These are phyloP conservation scores for Holothuria glaberrima DNA, from an alignment of 35 echinoderm and acorn worm species.

Conservation along the genomic window DNA sequence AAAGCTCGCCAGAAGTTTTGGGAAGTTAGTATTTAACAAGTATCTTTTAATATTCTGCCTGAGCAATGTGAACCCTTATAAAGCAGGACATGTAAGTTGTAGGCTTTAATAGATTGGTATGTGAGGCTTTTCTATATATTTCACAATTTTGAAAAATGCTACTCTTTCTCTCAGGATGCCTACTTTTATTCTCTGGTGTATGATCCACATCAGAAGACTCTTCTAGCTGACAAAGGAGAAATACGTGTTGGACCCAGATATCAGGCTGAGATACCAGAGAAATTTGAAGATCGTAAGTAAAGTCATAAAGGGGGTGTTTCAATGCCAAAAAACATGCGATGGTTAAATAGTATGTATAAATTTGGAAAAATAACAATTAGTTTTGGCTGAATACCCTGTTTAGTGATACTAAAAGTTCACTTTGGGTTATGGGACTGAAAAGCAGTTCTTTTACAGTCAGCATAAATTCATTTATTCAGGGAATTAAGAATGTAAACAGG, in stretches of 20 bases:
- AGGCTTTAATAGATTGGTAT: no score
- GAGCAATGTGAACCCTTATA: no score
- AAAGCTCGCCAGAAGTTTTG: no score
- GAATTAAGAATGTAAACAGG: background rate
- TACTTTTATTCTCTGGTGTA: constrained; percentile 99
- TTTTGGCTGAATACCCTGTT: background rate
- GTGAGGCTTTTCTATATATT: no score
- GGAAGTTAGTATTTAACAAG: no score
- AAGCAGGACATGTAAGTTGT: no score
- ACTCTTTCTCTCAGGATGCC: constrained; percentile 77
- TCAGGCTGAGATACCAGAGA: constrained; percentile 88
- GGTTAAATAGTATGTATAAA: background rate
- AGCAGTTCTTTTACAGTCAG: background rate
- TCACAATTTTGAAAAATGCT: no score
- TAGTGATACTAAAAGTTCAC: background rate
- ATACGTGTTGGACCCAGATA: constrained; percentile 94
- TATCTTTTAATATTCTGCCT: no score
- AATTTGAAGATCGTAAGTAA: constrained; percentile 79
- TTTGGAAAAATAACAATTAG: background rate
- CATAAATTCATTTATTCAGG: background rate
- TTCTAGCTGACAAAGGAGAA: constrained; percentile 98
- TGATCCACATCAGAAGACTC: constrained; percentile 97
- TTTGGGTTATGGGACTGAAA: background rate
- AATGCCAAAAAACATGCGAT: background rate
- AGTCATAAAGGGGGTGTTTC: background rate